Conservation (phyloP, 53 echinoderm and acorn worm genomes). For the Actinopyga echinites region DNA sequence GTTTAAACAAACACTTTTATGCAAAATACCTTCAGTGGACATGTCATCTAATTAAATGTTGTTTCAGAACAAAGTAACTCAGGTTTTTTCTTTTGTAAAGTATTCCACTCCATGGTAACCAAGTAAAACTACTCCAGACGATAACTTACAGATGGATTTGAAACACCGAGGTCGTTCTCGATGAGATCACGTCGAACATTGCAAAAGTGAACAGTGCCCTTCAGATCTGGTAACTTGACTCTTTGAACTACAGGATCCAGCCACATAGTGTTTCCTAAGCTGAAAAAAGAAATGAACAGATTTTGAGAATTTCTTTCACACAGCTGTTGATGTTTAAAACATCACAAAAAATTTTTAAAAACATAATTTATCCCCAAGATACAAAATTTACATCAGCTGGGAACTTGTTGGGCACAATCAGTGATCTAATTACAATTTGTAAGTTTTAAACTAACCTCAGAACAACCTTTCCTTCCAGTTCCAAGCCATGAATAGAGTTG, state of each 20-base stretch:
- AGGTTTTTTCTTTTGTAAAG: too few relatives aligned
- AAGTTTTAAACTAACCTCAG: conserved; percentile 66
- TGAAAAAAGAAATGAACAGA: background rate
- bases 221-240: conserved; percentile 60
- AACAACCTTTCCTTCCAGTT: conserved; percentile 80
- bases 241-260: conserved; percentile 84
- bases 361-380: too few relatives aligned
- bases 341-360: too few relatives aligned
- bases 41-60: too few relatives aligned
- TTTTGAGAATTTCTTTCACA: too few relatives aligned
- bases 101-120: too few relatives aligned
- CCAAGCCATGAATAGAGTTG: conserved; percentile 60
- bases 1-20: too few relatives aligned
- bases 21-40: too few relatives aligned
- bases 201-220: conserved; percentile 50
- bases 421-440: background rate
- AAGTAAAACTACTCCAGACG: background rate
- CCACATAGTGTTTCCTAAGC: conserved; percentile 91
- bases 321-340: too few relatives aligned
- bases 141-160: conserved; percentile 73
- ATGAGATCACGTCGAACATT: conserved; percentile 80
- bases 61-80: too few relatives aligned
- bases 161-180: conserved; percentile 65
- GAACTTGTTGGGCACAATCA: background rate
- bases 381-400: too few relatives aligned